Conservation (phyloP, 2,797 vertebrate genomes). For the Iguana delicatissima region DNA sequence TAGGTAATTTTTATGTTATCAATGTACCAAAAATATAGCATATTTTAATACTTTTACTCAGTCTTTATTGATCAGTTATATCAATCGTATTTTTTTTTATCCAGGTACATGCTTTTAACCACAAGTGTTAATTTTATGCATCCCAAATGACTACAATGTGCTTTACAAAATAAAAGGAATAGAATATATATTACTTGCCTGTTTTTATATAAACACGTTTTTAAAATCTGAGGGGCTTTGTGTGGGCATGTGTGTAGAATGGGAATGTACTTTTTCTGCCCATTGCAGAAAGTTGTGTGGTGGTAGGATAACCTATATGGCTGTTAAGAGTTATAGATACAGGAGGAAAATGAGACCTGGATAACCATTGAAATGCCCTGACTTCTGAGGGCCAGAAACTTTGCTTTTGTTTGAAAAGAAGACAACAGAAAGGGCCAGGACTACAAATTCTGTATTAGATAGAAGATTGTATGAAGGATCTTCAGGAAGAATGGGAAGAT, state of each 20-base stretch:
- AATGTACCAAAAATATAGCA: constrained; percentile 22
- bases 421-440: background rate
- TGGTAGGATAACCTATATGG: background rate
- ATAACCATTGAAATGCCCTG: background rate
- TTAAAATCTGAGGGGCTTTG: background rate
- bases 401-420: background rate
- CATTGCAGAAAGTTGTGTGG: background rate
- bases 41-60: constrained; percentile 40
- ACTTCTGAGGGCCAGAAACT: background rate
- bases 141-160: background rate
- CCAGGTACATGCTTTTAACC: background rate
- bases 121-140: background rate
- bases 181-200: background rate
- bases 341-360: background rate
- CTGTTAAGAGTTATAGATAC: background rate
- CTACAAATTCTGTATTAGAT: background rate
- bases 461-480: background rate
- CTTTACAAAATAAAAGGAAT: background rate
- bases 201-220: background rate
- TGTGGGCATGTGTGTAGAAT: background rate
- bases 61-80: constrained; percentile 19
- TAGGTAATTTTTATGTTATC: constrained; percentile 29
- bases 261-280: background rate
- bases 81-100: constrained; percentile 57
- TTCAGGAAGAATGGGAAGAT: background rate